phyloP scores from a whole-genome alignment of 2,888 invertebrate species.

The Temnothorax rugatulus region DNA sequence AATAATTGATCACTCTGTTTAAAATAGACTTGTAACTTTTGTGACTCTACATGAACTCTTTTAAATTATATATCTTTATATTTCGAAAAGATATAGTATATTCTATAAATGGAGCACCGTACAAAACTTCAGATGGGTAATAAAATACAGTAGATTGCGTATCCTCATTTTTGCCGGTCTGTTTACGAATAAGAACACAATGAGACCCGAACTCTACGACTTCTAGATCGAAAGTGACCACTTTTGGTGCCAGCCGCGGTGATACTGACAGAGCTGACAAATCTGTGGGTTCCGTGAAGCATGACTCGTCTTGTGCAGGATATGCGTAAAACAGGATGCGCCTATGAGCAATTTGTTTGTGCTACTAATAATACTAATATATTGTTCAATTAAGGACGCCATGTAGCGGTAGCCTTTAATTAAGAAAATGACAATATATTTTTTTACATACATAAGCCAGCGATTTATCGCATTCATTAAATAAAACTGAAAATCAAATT shows the following conservation, averaged over 20 bases:
- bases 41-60: not conserved
- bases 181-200: not conserved
- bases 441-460: not conserved
- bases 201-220: not conserved
- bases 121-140: constrained; percentile 5
- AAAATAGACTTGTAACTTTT: not conserved
- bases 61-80: not conserved
- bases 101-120: not conserved
- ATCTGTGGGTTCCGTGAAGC: constrained; percentile 64
- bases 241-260: constrained; percentile 24
- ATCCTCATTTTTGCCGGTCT: constrained; percentile 4
- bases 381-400: constrained; percentile 8
- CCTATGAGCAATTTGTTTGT: constrained; percentile 74
- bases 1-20: not conserved
- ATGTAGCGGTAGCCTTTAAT: not conserved
- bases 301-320: constrained; percentile 75
- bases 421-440: constrained; percentile 10
- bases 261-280: constrained; percentile 62
- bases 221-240: constrained; percentile 19
- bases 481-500: not conserved
- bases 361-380: not conserved
- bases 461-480: not conserved
- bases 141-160: not conserved
- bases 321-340: constrained; percentile 79
- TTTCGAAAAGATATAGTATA: not conserved